Base-by-base conservation (phyloP, 2,888 invertebrate species). In the Nowickia ferox region DNA sequence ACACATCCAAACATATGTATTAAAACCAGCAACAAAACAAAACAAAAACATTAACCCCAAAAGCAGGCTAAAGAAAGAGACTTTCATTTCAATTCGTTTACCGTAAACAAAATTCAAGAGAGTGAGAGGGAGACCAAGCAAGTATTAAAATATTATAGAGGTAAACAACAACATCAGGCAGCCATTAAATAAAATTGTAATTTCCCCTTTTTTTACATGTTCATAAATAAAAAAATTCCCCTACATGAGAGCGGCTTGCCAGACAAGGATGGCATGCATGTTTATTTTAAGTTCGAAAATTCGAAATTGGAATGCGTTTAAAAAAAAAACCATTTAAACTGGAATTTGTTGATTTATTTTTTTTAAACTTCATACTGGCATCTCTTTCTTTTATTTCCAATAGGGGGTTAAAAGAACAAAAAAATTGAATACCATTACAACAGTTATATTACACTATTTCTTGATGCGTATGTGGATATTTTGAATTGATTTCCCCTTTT, bases 161-260 rank as follows among this genome's bases (percentile, higher is more conserved):
- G n/a, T 40, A 13, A 30, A 9, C 6, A 69, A 57, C 30, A 66
- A 42, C 48, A 40, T 6, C 9, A 76, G 86, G 75, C 86, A 83
- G 86, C 86, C 86, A 86, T 86, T 86, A 86, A 86, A 86, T 76
- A 79, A 86, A 83, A 79, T 44, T 10, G 17, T 15, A 30, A 48
- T 66, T 79, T 75, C 83, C 42, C 78, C 85, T 75, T 0, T 30
- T 48, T 3, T 13, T 15, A 15, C 8, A 22, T 13, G 10, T 40
- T 17, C 11, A 42, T 17, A 38, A 30, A 30, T 6, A 30, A 19
- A 15, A 63, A 30, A 38, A 76, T 71, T 76, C 71, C 82, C 75
- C 61, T 15, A 9, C n/a, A 2, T 30, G 1, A 8, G 9, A 30
- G 30, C 6, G 30, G 30, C 2, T n/a, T 2, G 71, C 4, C 1